A percentile compares a stretch with the other conserved stretches of the same genome.
Conservation (phyloP, 2,888 invertebrate species). For the Gastracanthus pulcherrimus region DNA sequence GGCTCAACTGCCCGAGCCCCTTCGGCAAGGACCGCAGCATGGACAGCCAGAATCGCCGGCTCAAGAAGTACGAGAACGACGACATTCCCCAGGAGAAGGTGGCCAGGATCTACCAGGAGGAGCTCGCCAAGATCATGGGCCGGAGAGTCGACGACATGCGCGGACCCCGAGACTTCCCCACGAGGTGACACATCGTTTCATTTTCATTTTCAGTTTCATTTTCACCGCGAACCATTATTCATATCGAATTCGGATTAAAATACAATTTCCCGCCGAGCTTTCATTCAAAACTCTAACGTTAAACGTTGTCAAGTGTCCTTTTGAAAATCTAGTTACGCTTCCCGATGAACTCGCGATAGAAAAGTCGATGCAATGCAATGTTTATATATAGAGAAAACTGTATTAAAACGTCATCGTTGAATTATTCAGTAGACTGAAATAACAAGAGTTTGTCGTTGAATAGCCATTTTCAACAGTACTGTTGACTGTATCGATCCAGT, state of each 20-base stretch:
- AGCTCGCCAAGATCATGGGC: constrained; percentile 94
- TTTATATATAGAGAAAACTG: background rate
- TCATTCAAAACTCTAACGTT: constrained; percentile 14
- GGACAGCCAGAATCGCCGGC: constrained; percentile 83
- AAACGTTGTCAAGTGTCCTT: constrained; percentile 37
- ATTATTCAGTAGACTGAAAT: constrained; percentile 30
- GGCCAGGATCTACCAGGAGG: constrained; percentile 95
- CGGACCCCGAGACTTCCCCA: constrained; percentile 87
- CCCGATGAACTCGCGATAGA: constrained; percentile 20
- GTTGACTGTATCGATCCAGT: constrained; percentile 16
- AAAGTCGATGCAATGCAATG: constrained; percentile 5
- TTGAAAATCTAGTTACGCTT: constrained; percentile 22
- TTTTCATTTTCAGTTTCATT: background rate
- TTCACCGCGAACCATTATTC: background rate
- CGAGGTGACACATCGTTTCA: constrained; percentile 81
- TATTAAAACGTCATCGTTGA: constrained; percentile 40
- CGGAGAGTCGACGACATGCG: constrained; percentile 86
- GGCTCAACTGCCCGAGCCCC: constrained; percentile 87
- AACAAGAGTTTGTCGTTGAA: constrained; percentile 22
- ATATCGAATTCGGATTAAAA: constrained; percentile 29
- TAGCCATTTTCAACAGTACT: constrained; percentile 15
- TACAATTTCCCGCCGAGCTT: constrained; percentile 18
- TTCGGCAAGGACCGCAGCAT: constrained; percentile 83
- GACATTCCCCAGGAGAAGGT: constrained; percentile 98
- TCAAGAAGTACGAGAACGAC: constrained; percentile 94